Base-by-base conservation (phyloP, 2,113 vertebrate genomes). In the Gnathonemus echidnorhynchus region DNA sequence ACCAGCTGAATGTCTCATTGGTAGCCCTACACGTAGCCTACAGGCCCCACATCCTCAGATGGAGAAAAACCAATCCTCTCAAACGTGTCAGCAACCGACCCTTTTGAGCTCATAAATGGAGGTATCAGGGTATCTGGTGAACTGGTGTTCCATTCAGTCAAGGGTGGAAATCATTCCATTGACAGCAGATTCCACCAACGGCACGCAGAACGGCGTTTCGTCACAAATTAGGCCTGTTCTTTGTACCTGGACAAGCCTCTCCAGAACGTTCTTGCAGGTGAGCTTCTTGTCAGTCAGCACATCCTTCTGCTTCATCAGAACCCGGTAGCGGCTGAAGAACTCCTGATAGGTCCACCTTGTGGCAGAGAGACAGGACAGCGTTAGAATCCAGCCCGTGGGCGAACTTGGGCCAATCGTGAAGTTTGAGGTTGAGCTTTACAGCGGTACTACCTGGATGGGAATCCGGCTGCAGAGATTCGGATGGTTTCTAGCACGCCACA, bases 401-500 rank as follows among this genome's bases (percentile, higher is more conserved):
- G n/a, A 88, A 53, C 19, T 17, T 53, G 48, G 50, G 50, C 31
- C 52, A n/a, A 2, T 45, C 62, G 35, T 27, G 19, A 1, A 50
- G 56, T 62, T 3, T 24, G 39, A 15, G 77, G n/a, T 48, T 35
- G 62, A 87, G 50, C 5, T 49, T 46, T 0, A 39, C 2, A 58
- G 70, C 6, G 10, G 77, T n/a, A 92, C 27, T 93, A 99, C 98
- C 98, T 97, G 2, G 98, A 99, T 27, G 98, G 98, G 91, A 99
- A 99, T 48, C 98, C 98, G 0, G 98, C 97, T 0, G 98, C 98
- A 0, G 98, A 99, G 93, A 99, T 99, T 0, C 98, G 96, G 91
- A 99, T 98, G 27, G 98, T 99, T 93, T 99, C 98, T 8, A 99
- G 95, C 70, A 99, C 97, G 1, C 98, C 98, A 52, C 98, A 99